Evolutionary conservation across 2,888 invertebrate genomes (phyloP).

Genomic region (Calameuta idolon): DNA sequence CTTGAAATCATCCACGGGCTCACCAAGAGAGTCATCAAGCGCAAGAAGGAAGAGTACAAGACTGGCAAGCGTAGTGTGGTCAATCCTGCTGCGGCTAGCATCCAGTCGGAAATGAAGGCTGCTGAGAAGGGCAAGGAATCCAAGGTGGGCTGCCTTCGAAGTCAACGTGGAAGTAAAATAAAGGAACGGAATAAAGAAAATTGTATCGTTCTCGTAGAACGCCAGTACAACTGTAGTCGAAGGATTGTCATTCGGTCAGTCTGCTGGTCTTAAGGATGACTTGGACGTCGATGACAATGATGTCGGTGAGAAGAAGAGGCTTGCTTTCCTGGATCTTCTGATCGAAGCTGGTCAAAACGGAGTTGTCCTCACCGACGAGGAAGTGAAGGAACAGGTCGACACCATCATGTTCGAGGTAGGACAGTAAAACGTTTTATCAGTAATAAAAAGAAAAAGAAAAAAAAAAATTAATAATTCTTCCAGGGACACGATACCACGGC

Average conservation of each 20-base stretch:
- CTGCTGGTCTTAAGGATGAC: conserved; percentile 81
- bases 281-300: conserved; percentile 86
- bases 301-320: conserved; percentile 83
- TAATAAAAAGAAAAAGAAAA: not conserved
- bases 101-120: conserved; percentile 40
- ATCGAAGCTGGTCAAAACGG: conserved; percentile 86
- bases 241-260: conserved; percentile 79
- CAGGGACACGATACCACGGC: conserved; percentile 87
- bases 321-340: conserved; percentile 90
- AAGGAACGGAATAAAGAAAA: not conserved
- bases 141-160: conserved; percentile 8
- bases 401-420: conserved; percentile 89
- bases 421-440: not conserved
- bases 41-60: conserved; percentile 81
- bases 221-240: conserved; percentile 69
- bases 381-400: conserved; percentile 88
- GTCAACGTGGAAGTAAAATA: not conserved
- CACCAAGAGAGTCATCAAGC: conserved; percentile 82
- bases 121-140: conserved; percentile 23
- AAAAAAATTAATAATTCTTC: not conserved
- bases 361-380: conserved; percentile 78
- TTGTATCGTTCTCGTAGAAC: conserved; percentile 22
- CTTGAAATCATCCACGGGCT: conserved; percentile 83
- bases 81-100: conserved; percentile 31
- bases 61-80: conserved; percentile 71